phyloP scores from a whole-genome alignment of 2,113 vertebrate species.

The Pelmatolapia mariae region DNA sequence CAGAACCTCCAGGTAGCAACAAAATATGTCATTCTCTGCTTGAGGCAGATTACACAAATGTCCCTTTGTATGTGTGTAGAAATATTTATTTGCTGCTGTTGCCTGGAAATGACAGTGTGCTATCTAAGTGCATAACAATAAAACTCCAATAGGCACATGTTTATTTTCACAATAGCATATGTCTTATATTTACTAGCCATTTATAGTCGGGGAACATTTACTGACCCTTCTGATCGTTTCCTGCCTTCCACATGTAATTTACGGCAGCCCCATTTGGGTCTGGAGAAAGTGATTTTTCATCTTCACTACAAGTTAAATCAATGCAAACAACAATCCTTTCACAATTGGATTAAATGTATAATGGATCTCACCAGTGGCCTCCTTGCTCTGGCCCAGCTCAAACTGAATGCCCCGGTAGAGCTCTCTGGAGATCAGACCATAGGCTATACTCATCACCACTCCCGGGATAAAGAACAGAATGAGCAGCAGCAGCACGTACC shows the following conservation, averaged over 20 bases:
- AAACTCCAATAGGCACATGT: background rate
- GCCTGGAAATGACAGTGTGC: background rate
- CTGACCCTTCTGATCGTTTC: background rate
- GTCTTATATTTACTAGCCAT: background rate
- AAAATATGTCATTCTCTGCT: constrained; percentile 21
- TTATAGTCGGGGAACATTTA: background rate
- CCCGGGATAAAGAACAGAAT: constrained; percentile 75
- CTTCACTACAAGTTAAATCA: background rate
- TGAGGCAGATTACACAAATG: background rate
- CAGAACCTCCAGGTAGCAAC: background rate
- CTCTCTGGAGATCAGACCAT: constrained; percentile 78
- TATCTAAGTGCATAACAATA: background rate
- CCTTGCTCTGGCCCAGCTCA: constrained; percentile 64
- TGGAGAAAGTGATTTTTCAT: background rate
- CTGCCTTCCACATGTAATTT: background rate
- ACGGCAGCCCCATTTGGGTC: background rate
- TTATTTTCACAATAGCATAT: background rate
- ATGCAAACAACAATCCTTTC: background rate
- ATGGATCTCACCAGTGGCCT: constrained; percentile 59
- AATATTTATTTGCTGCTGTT: background rate
- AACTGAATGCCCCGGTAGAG: constrained; percentile 77
- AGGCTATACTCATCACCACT: constrained; percentile 75
- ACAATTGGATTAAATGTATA: background rate
- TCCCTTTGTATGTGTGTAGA: background rate
- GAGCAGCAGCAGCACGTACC: constrained; percentile 75